Evolutionary conservation across 2,888 invertebrate genomes (phyloP).

Genomic region (Ophion ellenae): DNA sequence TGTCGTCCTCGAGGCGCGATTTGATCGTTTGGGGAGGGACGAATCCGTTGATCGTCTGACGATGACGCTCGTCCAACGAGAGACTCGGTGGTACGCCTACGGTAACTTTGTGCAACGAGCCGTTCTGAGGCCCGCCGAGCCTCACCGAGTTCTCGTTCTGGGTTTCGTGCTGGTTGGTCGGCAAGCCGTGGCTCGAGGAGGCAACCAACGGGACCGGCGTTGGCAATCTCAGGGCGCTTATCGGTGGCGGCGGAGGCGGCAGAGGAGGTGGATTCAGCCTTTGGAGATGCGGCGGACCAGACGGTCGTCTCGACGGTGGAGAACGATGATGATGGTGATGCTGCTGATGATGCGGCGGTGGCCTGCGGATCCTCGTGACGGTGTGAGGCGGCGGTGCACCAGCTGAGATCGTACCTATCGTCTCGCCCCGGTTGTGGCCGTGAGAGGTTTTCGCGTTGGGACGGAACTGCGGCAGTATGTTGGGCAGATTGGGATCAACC

Average conservation of each 20-base stretch:
- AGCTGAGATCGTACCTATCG: conserved; percentile 74
- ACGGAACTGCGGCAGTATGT: conserved; percentile 89
- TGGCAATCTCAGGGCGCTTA: conserved; percentile 73
- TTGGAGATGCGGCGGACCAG: conserved; percentile 61
- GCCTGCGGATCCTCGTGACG: conserved; percentile 56
- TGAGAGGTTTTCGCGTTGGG: conserved; percentile 87
- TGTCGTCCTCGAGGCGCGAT: conserved; percentile 78
- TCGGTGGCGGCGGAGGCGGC: conserved; percentile 66
- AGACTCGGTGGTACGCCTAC: conserved; percentile 54
- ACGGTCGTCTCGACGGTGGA: conserved; percentile 63
- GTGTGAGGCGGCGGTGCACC: conserved; percentile 45
- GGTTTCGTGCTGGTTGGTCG: conserved; percentile 84
- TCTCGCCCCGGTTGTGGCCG: conserved; percentile 81
- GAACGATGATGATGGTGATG: conserved; percentile 77
- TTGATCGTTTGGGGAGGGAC: conserved; percentile 54
- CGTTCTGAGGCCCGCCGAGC: conserved; percentile 43
- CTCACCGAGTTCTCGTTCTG: conserved; percentile 50
- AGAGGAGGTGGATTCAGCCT: conserved; percentile 76
- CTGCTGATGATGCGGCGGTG: conserved; percentile 66
- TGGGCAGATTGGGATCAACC: conserved; percentile 84
- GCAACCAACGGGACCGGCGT: conserved; percentile 62
- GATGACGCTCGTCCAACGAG: conserved; percentile 66
- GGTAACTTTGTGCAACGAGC: conserved; percentile 49
- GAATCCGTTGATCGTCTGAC: conserved; percentile 50
- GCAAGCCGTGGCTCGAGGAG: conserved; percentile 82